Evolutionary conservation across 2,888 invertebrate genomes (phyloP).

Genomic region (Sialis lutaria): DNA sequence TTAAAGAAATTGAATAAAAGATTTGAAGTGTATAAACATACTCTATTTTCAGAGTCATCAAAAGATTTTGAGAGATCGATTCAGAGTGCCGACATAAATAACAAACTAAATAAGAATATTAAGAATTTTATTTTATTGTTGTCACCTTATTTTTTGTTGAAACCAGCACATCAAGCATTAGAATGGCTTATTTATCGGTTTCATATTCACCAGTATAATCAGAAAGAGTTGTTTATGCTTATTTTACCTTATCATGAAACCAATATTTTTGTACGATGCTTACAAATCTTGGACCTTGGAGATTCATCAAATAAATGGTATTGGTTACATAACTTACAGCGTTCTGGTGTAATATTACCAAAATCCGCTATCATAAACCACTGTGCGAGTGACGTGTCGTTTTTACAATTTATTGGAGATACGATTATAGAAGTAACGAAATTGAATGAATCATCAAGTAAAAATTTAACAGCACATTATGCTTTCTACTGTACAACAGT

Average conservation of each 20-base stretch:
- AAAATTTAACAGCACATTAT: slow-evolving; percentile 48
- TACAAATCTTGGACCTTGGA: slow-evolving; percentile 57
- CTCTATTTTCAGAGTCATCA: slow-evolving; percentile 60
- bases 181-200: slow-evolving; percentile 92
- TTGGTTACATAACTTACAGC: slow-evolving; percentile 59
- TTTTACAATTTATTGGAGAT: slow-evolving; percentile 44
- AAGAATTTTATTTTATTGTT: slow-evolving; percentile 61
- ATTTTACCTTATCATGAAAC: slow-evolving; percentile 89
- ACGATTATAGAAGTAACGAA: slow-evolving; percentile 38
- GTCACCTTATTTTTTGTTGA: slow-evolving; percentile 78
- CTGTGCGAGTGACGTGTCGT: slow-evolving; percentile 41
- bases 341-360: slow-evolving; percentile 54
- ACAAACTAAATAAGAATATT: slow-evolving; percentile 55
- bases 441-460: slow-evolving; percentile 36
- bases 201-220: slow-evolving; percentile 77
- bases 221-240: slow-evolving; percentile 58
- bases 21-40: slow-evolving; percentile 56
- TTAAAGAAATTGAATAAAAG: slow-evolving; percentile 51
- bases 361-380: slow-evolving; percentile 56
- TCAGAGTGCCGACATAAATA: slow-evolving; percentile 55
- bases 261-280: slow-evolving; percentile 64
- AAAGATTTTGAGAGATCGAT: slow-evolving; percentile 68
- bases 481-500: slow-evolving; percentile 66
- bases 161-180: slow-evolving; percentile 72
- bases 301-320: slow-evolving; percentile 46